Evolutionary conservation across 2,113 vertebrate species (phyloP).

Genomic region (Leiothrix lutea): DNA sequence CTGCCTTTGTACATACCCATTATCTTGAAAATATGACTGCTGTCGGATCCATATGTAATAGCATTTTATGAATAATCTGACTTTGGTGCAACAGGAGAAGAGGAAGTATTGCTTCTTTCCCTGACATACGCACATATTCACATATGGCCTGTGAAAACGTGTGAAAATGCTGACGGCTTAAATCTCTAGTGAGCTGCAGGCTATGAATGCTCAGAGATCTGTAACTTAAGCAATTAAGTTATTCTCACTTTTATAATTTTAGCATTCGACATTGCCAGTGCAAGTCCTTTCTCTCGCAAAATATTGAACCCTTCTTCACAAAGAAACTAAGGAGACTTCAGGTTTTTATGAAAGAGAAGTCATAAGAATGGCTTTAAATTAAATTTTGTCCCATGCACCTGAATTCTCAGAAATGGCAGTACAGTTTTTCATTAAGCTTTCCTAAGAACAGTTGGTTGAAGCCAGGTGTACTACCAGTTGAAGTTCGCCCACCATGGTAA

Average conservation of each 20-base stretch:
- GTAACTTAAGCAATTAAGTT: not conserved
- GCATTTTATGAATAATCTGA: not conserved
- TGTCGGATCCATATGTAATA: not conserved
- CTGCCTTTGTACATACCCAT: not conserved
- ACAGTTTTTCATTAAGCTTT: not conserved
- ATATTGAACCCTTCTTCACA: not conserved
- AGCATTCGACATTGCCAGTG: not conserved
- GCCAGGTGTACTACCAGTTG: too few species aligned
- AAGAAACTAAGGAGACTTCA: not conserved
- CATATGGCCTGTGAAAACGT: not conserved
- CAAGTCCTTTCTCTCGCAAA: not conserved
- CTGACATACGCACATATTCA: not conserved
- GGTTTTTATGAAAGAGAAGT: not conserved
- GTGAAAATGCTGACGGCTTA: not conserved
- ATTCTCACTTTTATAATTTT: not conserved
- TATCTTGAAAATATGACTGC: not conserved
- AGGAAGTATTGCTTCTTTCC: not conserved
- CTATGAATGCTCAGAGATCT: not conserved
- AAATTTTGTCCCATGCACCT: not conserved
- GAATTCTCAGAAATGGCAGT: not conserved
- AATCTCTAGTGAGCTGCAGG: not conserved
- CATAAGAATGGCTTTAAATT: not conserved
- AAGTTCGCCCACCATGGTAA: not conserved
- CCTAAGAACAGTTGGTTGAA: not conserved
- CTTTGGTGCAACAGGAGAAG: not conserved